Base-by-base conservation (phyloP, 2,888 invertebrate species). In the Xylota sylvarum region DNA sequence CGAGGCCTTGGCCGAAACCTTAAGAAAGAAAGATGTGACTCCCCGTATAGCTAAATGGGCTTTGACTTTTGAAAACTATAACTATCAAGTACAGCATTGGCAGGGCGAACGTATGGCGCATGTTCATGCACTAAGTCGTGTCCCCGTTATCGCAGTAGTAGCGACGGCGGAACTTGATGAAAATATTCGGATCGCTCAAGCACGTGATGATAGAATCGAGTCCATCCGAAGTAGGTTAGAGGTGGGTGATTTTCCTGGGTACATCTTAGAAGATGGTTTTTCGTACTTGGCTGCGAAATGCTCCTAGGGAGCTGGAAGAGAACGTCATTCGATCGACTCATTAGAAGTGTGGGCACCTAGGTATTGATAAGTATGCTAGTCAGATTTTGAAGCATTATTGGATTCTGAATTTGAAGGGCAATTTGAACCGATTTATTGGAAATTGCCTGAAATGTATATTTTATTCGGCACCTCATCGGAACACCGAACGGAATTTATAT, bases 1-100 rank as follows among this genome's bases (percentile, higher is more conserved):
- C 40, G 72, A 78, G 17, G 56, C 78, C 4, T 17, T 84, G 10
- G 60, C 37, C 1, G 55, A 67, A 30, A 84, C 84, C 2, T 48
- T 84, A 35, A 64, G 35, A 5, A 81, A 86, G 48, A 81, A 72
- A 19, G 62, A 86, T 3, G 60, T 82, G n/a, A 82, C 73, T 14
- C 60, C 43, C 0, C 58, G 77, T 1, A 72, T 81, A 32, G 60
- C 67, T 6, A 67, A 65, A 12, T 74, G 70, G 67, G 74, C 76
- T 0, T 19, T 76, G n/a, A 19, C 10, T 3, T 40, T 81, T 14
- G 65, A 81, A 43, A 65, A 72, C 55, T 70, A 65, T 32, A 56
- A 65, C 30, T 80, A 72, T 19, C 46, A 76, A 27, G 52, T 69
- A 6, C 50, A 64, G 10, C 69, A 81, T 19, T 40, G 76, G 4